Percentiles rank a stretch among this genome's conserved stretches.
These are phyloP conservation scores for Mechanitis messenoides DNA, from an alignment of 2,888 invertebrate genomes.

Conservation along the genomic window DNA sequence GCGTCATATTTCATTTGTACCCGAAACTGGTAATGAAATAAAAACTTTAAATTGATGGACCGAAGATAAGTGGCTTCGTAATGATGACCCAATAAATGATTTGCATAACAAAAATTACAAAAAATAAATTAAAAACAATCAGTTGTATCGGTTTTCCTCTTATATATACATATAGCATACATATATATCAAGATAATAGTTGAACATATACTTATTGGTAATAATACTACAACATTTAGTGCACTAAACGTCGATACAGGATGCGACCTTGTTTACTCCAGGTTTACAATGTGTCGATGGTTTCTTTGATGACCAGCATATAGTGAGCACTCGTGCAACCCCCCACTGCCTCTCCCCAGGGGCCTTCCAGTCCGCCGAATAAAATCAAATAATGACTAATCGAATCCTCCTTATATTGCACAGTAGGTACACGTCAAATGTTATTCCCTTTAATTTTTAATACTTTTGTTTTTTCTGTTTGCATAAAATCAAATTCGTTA, in stretches of 20 bases:
- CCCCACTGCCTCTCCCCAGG: constrained; percentile 67
- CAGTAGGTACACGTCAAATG: constrained; percentile 76
- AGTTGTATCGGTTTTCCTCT: constrained; percentile 1
- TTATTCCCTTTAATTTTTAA: constrained; percentile 72
- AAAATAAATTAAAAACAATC: not conserved
- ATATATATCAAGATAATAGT: not conserved
- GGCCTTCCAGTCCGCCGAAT: constrained; percentile 65
- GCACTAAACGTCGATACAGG: constrained; percentile 20
- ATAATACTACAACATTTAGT: constrained; percentile 18
- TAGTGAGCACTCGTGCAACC: constrained; percentile 62
- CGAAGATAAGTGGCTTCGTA: constrained; percentile 1
- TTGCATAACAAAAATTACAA: not conserved
- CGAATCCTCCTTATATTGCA: constrained; percentile 74
- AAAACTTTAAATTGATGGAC: constrained; percentile 6
- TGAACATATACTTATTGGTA: constrained; percentile 9
- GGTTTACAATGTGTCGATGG: constrained; percentile 62
- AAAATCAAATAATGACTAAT: constrained; percentile 78
- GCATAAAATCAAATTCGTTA: constrained; percentile 71
- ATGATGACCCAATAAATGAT: constrained; percentile 6
- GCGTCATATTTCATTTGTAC: constrained; percentile 4
- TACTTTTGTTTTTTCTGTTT: constrained; percentile 64
- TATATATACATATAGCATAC: not conserved
- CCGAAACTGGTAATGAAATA: constrained; percentile 2
- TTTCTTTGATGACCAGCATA: constrained; percentile 63
- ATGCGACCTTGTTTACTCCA: constrained; percentile 50